A percentile compares a stretch with the other conserved stretches of the same genome.
Conservation (phyloP, 2,888 invertebrate species). For the Caenorhabditis sp. region DNA sequence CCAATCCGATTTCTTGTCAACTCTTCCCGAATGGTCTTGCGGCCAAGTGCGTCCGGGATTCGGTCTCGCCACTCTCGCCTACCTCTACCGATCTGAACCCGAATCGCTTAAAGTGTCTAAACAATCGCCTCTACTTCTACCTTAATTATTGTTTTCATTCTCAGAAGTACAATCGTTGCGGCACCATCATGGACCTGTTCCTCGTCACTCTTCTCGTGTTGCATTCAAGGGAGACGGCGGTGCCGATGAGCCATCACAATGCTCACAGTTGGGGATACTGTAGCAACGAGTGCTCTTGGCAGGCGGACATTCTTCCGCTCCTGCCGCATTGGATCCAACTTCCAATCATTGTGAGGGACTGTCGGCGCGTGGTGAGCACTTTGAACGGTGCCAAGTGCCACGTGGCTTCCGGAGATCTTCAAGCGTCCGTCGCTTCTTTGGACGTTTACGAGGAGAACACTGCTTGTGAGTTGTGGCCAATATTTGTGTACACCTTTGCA, state of each 20-base stretch:
- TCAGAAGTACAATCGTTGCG: slow-evolving; percentile 49
- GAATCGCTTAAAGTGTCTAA: slow-evolving; percentile 12
- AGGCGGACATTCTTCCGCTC: not conserved
- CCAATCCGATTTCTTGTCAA: not conserved
- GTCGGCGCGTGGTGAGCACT: not conserved
- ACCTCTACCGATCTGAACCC: not conserved
- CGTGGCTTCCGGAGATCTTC: slow-evolving; percentile 59
- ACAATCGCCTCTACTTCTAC: not conserved
- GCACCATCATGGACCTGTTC: slow-evolving; percentile 63
- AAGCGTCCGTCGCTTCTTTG: slow-evolving; percentile 58
- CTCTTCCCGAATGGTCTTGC: slow-evolving; percentile 37
- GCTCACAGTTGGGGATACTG: slow-evolving; percentile 61
- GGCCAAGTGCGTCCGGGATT: slow-evolving; percentile 50
- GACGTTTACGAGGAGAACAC: slow-evolving; percentile 18
- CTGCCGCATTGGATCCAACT: slow-evolving; percentile 23
- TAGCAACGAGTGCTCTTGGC: slow-evolving; percentile 17
- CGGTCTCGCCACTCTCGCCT: slow-evolving; percentile 45
- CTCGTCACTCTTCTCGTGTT: too few relatives aligned
- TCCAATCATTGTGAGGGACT: slow-evolving; percentile 24
- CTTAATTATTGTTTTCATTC: not conserved
- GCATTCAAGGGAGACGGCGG: too few relatives aligned
- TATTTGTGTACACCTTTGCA: too few relatives aligned
- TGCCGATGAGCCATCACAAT: slow-evolving; percentile 52
- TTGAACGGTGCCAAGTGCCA: slow-evolving; percentile 36
- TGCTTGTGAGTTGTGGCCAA: slow-evolving; percentile 42